A percentile compares a stretch with the other conserved stretches of the same genome.
Evolutionary conservation across 92 coral and sea anemone species (phyloP).

Genomic region (Pocillopora meandrina): DNA sequence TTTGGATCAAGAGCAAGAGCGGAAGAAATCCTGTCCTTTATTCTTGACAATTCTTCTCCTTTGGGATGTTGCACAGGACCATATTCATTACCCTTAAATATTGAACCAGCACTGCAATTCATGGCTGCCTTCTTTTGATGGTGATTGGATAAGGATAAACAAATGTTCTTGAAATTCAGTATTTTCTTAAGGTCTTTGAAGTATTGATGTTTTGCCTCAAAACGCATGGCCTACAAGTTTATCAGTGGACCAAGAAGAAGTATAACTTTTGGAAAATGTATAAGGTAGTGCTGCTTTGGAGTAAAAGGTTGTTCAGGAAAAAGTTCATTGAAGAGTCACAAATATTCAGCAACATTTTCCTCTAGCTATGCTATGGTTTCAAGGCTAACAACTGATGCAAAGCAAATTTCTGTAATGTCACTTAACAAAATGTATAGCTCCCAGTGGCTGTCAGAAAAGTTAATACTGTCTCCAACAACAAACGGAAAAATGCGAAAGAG

Average conservation of each 20-base stretch:
- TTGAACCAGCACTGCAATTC: neutral
- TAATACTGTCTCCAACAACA: slow-evolving; percentile 8
- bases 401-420: slow-evolving; percentile 33
- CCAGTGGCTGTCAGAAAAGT: slow-evolving; percentile 31
- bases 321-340: slow-evolving; percentile 19
- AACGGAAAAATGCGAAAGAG: slow-evolving; percentile 18
- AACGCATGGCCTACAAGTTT: slow-evolving; percentile 59
- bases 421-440: slow-evolving; percentile 17
- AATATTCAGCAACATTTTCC: slow-evolving; percentile 22
- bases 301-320: slow-evolving; percentile 8
- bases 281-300: slow-evolving; percentile 21
- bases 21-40: neutral
- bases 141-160: slow-evolving; percentile 17
- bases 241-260: slow-evolving; percentile 43
- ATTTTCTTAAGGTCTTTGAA: slow-evolving; percentile 37
- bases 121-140: slow-evolving; percentile 43
- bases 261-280: slow-evolving; percentile 43
- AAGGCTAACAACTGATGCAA: slow-evolving; percentile 16
- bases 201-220: slow-evolving; percentile 43
- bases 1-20: neutral
- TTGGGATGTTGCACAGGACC: slow-evolving; percentile 32
- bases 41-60: neutral
- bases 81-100: slow-evolving; percentile 7
- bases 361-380: slow-evolving; percentile 32
- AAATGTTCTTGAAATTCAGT: slow-evolving; percentile 43